These are phyloP conservation scores for Fregetta grallaria DNA, from an alignment of 2,113 vertebrate genomes.

Conservation along the genomic window DNA sequence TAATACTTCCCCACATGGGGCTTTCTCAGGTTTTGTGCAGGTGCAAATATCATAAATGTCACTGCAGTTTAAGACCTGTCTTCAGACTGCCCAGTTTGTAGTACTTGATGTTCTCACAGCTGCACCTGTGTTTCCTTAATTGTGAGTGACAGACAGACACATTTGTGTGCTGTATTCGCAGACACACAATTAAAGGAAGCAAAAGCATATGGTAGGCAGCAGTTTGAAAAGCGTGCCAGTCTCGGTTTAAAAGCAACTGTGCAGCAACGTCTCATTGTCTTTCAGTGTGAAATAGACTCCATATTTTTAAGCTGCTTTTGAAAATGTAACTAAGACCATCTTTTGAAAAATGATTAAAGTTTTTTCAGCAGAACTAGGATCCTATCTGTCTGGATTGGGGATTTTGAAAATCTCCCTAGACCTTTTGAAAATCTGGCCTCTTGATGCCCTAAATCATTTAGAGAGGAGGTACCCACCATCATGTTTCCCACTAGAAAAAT, in stretches of 20 bases:
- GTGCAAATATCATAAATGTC: not conserved
- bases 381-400: not conserved
- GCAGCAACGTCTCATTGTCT: not conserved
- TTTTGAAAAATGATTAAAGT: not conserved
- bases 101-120: not conserved
- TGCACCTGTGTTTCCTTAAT: not conserved
- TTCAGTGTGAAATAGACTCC: not conserved
- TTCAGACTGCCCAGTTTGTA: not conserved
- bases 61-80: not conserved
- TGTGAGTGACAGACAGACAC: not conserved
- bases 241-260: not conserved
- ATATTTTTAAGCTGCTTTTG: not conserved
- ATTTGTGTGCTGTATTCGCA: not conserved
- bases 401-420: not conserved
- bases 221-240: not conserved
- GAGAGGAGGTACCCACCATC: not conserved
- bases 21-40: not conserved
- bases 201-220: not conserved
- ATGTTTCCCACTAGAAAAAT: not conserved
- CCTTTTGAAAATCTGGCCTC: not conserved
- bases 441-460: not conserved
- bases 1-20: not conserved
- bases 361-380: not conserved
- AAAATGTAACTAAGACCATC: not conserved
- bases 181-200: not conserved